phyloP scores from a whole-genome alignment of 2,888 invertebrate species.

The Nebria salina region DNA sequence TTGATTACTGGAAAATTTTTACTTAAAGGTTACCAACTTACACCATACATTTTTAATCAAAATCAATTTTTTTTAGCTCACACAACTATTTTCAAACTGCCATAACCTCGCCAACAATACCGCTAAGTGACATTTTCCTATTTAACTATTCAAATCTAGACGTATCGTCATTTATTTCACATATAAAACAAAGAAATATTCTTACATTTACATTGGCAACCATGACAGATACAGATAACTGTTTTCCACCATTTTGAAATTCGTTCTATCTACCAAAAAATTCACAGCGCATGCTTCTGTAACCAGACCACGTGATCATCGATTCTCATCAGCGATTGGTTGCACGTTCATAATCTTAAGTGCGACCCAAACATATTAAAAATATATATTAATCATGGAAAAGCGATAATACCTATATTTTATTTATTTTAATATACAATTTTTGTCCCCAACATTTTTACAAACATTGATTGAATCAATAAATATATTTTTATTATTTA shows the following conservation, averaged over 20 bases:
- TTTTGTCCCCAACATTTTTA: too few species aligned
- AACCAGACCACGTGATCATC: too few species aligned
- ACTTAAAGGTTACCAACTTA: constrained; percentile 36
- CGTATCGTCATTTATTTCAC: not conserved
- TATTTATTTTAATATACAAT: too few species aligned
- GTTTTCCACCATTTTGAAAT: constrained; percentile 21
- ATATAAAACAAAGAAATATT: constrained; percentile 22
- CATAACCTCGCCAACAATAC: not conserved
- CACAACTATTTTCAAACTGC: not conserved
- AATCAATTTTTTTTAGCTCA: constrained; percentile 3
- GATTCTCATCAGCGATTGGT: too few species aligned
- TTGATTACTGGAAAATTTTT: constrained; percentile 31
- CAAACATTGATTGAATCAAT: too few species aligned
- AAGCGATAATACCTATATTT: too few species aligned
- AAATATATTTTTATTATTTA: too few species aligned
- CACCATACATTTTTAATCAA: constrained; percentile 26
- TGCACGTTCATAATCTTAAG: too few species aligned
- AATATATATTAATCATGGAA: too few species aligned
- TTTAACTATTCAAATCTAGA: not conserved
- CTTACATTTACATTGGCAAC: constrained; percentile 45
- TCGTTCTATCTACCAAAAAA: not conserved
- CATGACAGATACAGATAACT: constrained; percentile 44
- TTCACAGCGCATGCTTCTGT: not conserved
- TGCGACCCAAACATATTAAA: too few species aligned
- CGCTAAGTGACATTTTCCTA: not conserved